Evolutionary conservation across 2,888 invertebrate species (phyloP), one percentile per base, ranked within the genome.

Genomic region (Lasius fuliginosus): DNA sequence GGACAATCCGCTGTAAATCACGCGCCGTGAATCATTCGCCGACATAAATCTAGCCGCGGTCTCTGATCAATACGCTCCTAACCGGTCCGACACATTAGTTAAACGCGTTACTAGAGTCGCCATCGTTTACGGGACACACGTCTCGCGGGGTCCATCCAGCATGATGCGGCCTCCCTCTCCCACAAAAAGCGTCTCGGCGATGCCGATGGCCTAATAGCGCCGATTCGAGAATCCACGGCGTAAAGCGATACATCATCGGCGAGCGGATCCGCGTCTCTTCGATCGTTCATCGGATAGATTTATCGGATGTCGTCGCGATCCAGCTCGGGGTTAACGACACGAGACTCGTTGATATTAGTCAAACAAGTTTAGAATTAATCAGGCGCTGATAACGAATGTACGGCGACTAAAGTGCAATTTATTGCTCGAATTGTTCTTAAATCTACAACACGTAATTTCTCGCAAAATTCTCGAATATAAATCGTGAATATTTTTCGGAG

Each of bases 1-100:
- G 90, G 86, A 88, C 90, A 87, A 88, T 87, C 83, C 84, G 90
- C 89, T 89, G 92, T 92, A 93, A 93, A 93, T 93, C 92, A 93
- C 89, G 86, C 82, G 86, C 84, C 86, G 91, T 91, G 92, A 93
- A 92, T 92, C 92, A 92, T 90, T 92, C 91, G 85, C 86, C 89
- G 89, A 88, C 92, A 91, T 88, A 88, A 90, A 92, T 92, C 90
- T 89, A 90, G 88, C 46, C 83, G 68, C 87, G 86, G 82, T 86
- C 75, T 88, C 74, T 84, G 91, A 90, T 92, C 91, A 90, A 91
- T 92, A 88, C 88, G 90, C 85, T 84, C 82, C 84, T 85, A 85
- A 85, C 88, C 88, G 89, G 88, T 86, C 90, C 85, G 85, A 85
- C 87, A 86, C 90, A 89, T 90, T 89, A 88, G 90, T 87, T 86